Percentiles rank a stretch among this genome's conserved stretches.
Conservation (phyloP, 2,888 invertebrate species). For the Eupelmus urozonus region DNA sequence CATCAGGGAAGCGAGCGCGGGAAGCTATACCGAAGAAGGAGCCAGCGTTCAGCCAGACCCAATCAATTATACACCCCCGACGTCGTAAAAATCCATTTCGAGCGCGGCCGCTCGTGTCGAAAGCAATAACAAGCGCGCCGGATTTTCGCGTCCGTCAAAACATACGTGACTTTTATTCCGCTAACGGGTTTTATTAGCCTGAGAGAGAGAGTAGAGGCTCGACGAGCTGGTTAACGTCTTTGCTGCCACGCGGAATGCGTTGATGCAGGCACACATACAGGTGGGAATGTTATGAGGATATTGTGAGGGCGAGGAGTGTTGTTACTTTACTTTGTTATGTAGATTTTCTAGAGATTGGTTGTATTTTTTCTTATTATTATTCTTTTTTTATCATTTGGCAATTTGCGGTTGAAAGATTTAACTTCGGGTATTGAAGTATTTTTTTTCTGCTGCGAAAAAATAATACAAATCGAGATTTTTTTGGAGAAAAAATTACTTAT, state of each 20-base stretch:
- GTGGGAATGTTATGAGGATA: too few species aligned
- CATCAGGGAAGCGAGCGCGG: slow-evolving; percentile 4
- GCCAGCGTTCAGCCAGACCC: background rate
- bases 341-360: too few species aligned
- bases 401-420: too few species aligned
- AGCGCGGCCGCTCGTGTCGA: slow-evolving; percentile 58
- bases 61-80: slow-evolving; percentile 53
- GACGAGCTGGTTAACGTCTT: background rate
- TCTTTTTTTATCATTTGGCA: too few species aligned
- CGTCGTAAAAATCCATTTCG: slow-evolving; percentile 52
- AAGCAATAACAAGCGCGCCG: slow-evolving; percentile 64
- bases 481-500: too few species aligned
- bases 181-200: slow-evolving; percentile 55
- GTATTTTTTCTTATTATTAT: too few species aligned
- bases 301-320: too few species aligned
- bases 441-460: too few species aligned
- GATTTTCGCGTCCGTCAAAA: slow-evolving; percentile 67
- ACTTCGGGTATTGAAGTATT: too few species aligned
- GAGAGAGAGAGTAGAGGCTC: too few species aligned
- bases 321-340: too few species aligned
- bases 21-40: slow-evolving; percentile 36
- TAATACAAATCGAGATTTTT: too few species aligned
- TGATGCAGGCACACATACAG: background rate
- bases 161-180: slow-evolving; percentile 65
- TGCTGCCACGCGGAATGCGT: background rate